A percentile compares a stretch with the other conserved stretches of the same genome.
These are phyloP conservation scores for Salmo trutta DNA, from an alignment of 2,797 vertebrate species.

Conservation along the genomic window DNA sequence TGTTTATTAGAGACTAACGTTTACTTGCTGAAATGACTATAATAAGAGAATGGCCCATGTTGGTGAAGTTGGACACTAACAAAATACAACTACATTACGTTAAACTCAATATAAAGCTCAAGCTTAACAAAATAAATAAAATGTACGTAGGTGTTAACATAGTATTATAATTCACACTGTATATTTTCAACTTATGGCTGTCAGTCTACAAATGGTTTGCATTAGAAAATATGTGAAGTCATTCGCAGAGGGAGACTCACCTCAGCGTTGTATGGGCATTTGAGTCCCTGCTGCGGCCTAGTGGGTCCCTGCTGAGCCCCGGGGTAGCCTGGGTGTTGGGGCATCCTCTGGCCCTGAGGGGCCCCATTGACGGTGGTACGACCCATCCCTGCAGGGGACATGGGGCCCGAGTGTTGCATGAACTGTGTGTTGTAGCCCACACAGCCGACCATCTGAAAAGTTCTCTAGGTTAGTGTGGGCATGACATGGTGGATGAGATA, in stretches of 20 bases:
- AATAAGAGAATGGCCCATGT: too few species aligned
- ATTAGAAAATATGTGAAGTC: neutral
- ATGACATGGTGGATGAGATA: neutral
- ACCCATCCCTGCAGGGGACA: slow-evolving; percentile 68
- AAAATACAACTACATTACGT: neutral
- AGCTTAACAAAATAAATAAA: neutral
- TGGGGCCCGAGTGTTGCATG: slow-evolving; percentile 80
- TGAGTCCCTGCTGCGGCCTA: slow-evolving; percentile 79
- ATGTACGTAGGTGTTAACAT: neutral
- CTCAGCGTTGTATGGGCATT: slow-evolving; percentile 83
- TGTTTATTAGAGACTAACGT: too few species aligned
- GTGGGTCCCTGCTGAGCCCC: slow-evolving; percentile 76
- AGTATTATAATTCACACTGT: neutral
- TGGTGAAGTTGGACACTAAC: neutral
- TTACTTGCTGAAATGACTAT: too few species aligned
- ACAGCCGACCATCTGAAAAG: slow-evolving; percentile 79
- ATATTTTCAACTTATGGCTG: neutral
- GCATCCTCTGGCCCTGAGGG: slow-evolving; percentile 78
- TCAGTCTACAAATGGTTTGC: neutral
- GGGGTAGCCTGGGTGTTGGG: slow-evolving; percentile 80
- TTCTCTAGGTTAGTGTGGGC: neutral
- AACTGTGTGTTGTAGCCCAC: slow-evolving; percentile 84
- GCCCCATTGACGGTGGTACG: slow-evolving; percentile 66
- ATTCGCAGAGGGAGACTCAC: slow-evolving; percentile 57
- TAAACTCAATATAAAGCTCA: neutral